These are phyloP conservation scores for Thaumatotibia leucotreta DNA, from an alignment of 1,140 invertebrate species.

Conservation along the genomic window DNA sequence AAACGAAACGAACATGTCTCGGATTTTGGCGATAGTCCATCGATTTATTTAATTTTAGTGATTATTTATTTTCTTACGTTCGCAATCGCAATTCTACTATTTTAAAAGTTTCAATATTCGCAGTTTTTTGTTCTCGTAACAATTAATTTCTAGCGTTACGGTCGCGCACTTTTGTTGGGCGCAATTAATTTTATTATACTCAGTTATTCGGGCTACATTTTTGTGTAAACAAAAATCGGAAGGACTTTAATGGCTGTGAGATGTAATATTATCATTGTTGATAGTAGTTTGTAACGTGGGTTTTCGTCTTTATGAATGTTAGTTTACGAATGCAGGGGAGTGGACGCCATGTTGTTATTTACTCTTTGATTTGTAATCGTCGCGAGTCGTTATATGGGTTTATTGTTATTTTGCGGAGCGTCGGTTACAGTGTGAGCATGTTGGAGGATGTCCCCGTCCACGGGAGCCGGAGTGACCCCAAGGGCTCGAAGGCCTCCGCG, in stretches of 20 bases:
- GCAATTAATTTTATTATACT: not conserved
- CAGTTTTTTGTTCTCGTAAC: conserved; percentile 21
- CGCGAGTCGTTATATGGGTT: conserved; percentile 59
- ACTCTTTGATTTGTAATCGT: conserved; percentile 50
- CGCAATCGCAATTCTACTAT: conserved; percentile 27
- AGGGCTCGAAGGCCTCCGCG: conserved; percentile 41
- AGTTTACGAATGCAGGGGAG: conserved; percentile 27
- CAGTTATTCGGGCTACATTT: conserved; percentile 6
- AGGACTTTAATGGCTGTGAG: conserved; percentile 34
- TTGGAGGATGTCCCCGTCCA: conserved; percentile 71
- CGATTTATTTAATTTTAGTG: conserved; percentile 46
- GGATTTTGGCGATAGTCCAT: conserved; percentile 28
- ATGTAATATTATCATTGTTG: conserved; percentile 14
- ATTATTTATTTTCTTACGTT: conserved; percentile 36
- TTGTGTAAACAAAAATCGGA: conserved; percentile 16
- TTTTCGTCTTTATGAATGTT: conserved; percentile 14
- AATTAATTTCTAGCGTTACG: conserved; percentile 16
- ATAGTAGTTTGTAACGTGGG: conserved; percentile 21
- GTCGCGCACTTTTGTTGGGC: not conserved
- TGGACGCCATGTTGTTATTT: conserved; percentile 73
- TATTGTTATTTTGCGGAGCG: conserved; percentile 46
- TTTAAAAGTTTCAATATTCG: conserved; percentile 29
- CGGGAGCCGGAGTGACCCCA: conserved; percentile 55
- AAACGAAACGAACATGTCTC: conserved; percentile 36
- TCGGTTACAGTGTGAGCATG: conserved; percentile 61